Evolutionary conservation across 1,140 invertebrate species (phyloP), one percentile per base, ranked within the genome.

Genomic region (Mercenaria mercenaria): DNA sequence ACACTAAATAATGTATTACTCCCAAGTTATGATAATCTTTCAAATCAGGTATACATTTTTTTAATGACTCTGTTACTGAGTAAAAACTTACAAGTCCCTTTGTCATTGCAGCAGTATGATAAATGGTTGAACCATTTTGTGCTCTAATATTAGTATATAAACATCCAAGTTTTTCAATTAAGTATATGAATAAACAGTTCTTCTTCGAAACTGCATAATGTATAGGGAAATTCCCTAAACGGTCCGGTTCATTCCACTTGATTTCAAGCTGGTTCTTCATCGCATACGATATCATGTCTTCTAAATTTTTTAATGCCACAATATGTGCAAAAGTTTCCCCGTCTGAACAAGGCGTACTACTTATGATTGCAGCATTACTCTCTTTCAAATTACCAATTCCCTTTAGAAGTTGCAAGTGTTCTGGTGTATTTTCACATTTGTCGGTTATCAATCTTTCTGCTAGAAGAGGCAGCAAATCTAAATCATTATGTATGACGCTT

Each of bases 181-280:
- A 72, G 1, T 1, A 3, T 23, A 72, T 32, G 29, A 72, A 72
- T 0, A 72, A 1, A 20, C 37, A 10, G 56, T 79, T 79, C 0
- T 10, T 41, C 29, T 47, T 61, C 0, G 34, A 13, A n/a, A 39
- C 39, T 1, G 80, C 80, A 64, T 82, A 82, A 82, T 82, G 80
- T 43, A 82, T 23, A n/a, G 80, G 80, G 18, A 13, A 64, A 13
- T 59, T 29, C 39, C 37, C 56, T 29, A 41, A 18, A 18, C 26
- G 29, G 20, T 82, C 80, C 10, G 59, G 34, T 13, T 64, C 34
- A 43, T 82, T 82, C 80, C 80, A 82, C 34, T 82, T 34, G 32
- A 61, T 47, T 4, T 20, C 26, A 26, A 82, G n/a, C 4, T 23
- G n/a, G 10, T 64, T 26, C 39, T n/a, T 41, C 8, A 64, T n/a